These are phyloP conservation scores for Drymonia ruficornis DNA, from an alignment of 2,888 invertebrate genomes.

Conservation along the genomic window DNA sequence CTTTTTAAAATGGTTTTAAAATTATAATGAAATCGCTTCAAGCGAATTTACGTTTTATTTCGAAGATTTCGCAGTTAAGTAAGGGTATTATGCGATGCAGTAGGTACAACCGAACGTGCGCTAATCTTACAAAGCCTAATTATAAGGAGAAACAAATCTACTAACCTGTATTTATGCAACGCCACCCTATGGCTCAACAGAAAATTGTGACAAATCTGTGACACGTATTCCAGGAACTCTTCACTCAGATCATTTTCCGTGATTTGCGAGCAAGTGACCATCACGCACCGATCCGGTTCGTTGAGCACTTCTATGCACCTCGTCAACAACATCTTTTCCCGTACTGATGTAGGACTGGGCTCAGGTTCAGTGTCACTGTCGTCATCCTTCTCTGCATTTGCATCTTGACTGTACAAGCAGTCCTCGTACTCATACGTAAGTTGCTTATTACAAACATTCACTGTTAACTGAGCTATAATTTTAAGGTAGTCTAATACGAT, in stretches of 20 bases:
- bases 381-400: conserved; percentile 81
- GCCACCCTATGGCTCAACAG: conserved; percentile 92
- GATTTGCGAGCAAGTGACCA: conserved; percentile 76
- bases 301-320: conserved; percentile 88
- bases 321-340: conserved; percentile 76
- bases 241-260: conserved; percentile 77
- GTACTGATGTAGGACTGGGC: conserved; percentile 72
- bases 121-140: too few relatives aligned
- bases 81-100: too few relatives aligned
- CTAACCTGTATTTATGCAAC: conserved; percentile 92
- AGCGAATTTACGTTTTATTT: too few relatives aligned
- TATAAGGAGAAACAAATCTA: not conserved
- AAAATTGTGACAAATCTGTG: conserved; percentile 93
- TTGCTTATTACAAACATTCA: conserved; percentile 75
- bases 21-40: not conserved
- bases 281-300: conserved; percentile 76
- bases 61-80: too few relatives aligned
- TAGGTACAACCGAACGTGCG: too few relatives aligned
- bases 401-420: conserved; percentile 75
- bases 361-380: conserved; percentile 85
- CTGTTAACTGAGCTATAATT: conserved; percentile 73
- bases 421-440: conserved; percentile 74
- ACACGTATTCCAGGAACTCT: conserved; percentile 87
- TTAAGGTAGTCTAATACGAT: conserved; percentile 70
- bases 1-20: too few relatives aligned